Evolutionary conservation across 2,888 invertebrate genomes (phyloP), one percentile per base, ranked within the genome.

Genomic region (Neocrepidodera transversa): DNA sequence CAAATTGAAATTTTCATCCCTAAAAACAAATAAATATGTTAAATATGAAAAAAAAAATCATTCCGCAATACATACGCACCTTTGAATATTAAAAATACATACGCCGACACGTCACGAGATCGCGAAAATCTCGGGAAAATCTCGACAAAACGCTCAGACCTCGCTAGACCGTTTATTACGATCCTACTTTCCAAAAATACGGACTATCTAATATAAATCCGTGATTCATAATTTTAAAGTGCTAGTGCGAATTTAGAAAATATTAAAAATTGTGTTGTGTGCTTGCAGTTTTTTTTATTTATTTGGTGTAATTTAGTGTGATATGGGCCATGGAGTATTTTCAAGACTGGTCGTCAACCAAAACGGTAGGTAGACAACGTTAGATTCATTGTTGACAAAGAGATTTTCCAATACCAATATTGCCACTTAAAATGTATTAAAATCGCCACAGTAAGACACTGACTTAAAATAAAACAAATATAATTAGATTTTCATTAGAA

Each of bases 261-360:
- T n/a, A 13, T 43, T 38, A 13, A 14, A 23, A 6, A 35, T 18
- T 40, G 32, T 53, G 40, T 56, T 49, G 23, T 58, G 55, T 56
- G 62, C 52, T 43, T 30, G 40, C 47, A 14, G 13, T 60, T 57
- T 36, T 55, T 40, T 26, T 62, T 56, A 28, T 49, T 48, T 36
- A 13, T 36, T 54, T 23, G 49, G 62, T 59, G 68, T 67, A 13
- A 48, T 30, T 14, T 38, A 52, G 28, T 50, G 50, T 59, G 62
- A 54, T 76, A 80, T 79, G 79, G 79, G 73, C 76, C 69, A 80
- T 79, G 80, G 80, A 80, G 78, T 79, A 72, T 72, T 80, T 79
- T 69, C 78, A 79, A 71, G 80, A 79, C 73, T 80, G 79, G 79
- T 72, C 76, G 70, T 63, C 65, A 20, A 28, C 52, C 14, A 45